Evolutionary conservation across 2,797 vertebrate genomes (phyloP).

Genomic region (Loriculus beryllinus): DNA sequence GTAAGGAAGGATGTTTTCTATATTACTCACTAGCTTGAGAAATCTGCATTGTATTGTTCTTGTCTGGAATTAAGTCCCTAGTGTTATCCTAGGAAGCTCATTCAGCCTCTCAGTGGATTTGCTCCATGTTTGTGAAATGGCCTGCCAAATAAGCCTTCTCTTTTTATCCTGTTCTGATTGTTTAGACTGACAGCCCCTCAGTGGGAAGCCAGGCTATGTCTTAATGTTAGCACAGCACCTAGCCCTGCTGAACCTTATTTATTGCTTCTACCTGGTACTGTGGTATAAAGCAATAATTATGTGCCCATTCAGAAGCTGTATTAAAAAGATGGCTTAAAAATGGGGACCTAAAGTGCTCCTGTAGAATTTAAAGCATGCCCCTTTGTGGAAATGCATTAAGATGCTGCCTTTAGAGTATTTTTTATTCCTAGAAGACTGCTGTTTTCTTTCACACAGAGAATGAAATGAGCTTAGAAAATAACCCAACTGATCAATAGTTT

Average conservation of each 20-base stretch:
- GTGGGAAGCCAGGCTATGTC: background rate
- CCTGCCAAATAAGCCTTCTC: background rate
- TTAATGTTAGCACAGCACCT: background rate
- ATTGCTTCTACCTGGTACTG: background rate
- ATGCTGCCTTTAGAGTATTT: slow-evolving; percentile 11
- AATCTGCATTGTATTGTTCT: background rate
- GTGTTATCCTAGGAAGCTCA: background rate
- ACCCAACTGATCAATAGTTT: slow-evolving; percentile 45
- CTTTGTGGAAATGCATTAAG: slow-evolving; percentile 34
- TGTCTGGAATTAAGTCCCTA: background rate
- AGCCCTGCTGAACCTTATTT: background rate
- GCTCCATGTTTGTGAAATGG: background rate
- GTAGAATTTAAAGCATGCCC: background rate
- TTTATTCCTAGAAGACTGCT: slow-evolving; percentile 40
- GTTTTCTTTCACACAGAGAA: slow-evolving; percentile 44
- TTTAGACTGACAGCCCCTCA: background rate
- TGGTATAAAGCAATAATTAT: background rate
- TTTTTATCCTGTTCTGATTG: background rate
- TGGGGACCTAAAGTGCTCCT: background rate
- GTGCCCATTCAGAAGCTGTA: background rate
- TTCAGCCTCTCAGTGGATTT: background rate
- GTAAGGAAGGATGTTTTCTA: background rate
- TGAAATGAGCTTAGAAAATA: slow-evolving; percentile 37
- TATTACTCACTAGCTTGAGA: background rate
- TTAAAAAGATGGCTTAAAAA: slow-evolving; percentile 24